Base-by-base conservation (phyloP, 1,140 invertebrate species). In the Sesamia nonagrioides region DNA sequence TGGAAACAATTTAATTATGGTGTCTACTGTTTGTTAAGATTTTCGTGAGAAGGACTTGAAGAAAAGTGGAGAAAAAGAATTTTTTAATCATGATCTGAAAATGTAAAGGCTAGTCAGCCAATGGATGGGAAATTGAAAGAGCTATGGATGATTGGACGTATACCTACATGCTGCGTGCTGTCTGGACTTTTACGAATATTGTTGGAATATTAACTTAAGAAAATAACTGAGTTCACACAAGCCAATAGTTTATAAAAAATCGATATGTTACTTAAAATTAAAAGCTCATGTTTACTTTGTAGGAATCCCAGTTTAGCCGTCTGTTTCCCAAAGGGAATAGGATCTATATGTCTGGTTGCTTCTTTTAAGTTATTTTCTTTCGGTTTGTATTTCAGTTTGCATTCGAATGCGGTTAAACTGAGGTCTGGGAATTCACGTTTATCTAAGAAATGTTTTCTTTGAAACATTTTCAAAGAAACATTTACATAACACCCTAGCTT, bases 201-300 rank as follows among this genome's bases (percentile, higher is more conserved):
- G 15, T n/a, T 17, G 18, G 0, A 8, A 18, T 18, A 15, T n/a
- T n/a, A n/a, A n/a, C n/a, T n/a, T n/a, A n/a, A n/a, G n/a, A n/a
- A n/a, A n/a, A n/a, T n/a, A n/a, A n/a, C n/a, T n/a, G n/a, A n/a
- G n/a, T n/a, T n/a, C 37, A 75, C 18, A 63, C 58, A 50, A 58
- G 35, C 33, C 15, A 18, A 54, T 73, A 73, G 58, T 75, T 75
- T 63, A 61, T 61, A 58, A 63, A 50, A 61, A 63, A 75, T 75
- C 56, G 27, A 75, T 75, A 52, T 61, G 73, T 61, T 75, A 73
- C 63, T 75, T 75, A 45, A 50, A 75, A 75, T 63, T 75, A 75
- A 75, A 75, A 61, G 27, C 9, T 18, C 42, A 75, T 60, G 56
- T 75, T 50, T 75, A 61, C 50, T 74, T 56, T 60, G 54, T 45